Conservation (phyloP, 2,113 vertebrate genomes). For the Gasterosteus nipponicus region DNA sequence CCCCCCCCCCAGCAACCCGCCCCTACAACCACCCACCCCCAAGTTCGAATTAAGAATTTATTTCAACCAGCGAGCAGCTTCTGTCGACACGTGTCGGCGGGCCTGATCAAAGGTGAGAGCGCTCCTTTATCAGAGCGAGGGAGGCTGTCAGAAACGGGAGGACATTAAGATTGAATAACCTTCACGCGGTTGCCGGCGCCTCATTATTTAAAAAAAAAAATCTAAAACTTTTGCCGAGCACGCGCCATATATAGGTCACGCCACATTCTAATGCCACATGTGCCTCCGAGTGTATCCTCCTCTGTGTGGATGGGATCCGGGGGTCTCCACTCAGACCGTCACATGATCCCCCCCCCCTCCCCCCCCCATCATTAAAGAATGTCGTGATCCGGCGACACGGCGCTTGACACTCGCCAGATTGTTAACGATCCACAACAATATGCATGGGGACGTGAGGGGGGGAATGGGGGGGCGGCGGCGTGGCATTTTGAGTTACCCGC, state of each 20-base stretch:
- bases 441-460: slow-evolving; percentile 1
- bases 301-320: slow-evolving; percentile 70
- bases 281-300: slow-evolving; percentile 72
- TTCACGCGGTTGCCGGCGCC: slow-evolving; percentile 80
- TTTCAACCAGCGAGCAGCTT: slow-evolving; percentile 82
- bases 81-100: slow-evolving; percentile 81
- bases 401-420: slow-evolving; percentile 61
- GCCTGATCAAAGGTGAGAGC: slow-evolving; percentile 83
- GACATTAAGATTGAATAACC: slow-evolving; percentile 87
- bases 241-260: slow-evolving; percentile 77
- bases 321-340: slow-evolving; percentile 66
- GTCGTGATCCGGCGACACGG: slow-evolving; percentile 56
- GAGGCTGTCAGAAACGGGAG: slow-evolving; percentile 81
- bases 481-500: slow-evolving; percentile 39
- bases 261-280: slow-evolving; percentile 73
- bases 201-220: slow-evolving; percentile 85
- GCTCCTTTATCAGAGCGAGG: slow-evolving; percentile 80
- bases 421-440: slow-evolving; percentile 64
- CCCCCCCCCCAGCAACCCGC: slow-evolving; percentile 36
- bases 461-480: rapidly evolving
- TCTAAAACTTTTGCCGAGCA: slow-evolving; percentile 76
- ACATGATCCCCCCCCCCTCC: slow-evolving; percentile 66
- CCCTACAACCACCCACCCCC: slow-evolving; percentile 70
- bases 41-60: slow-evolving; percentile 84
- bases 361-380: slow-evolving; percentile 71